Percentiles rank a stretch among this genome's conserved stretches.
These are phyloP conservation scores for Telmatochromis sp. DNA, from an alignment of 2,113 vertebrate species.

Conservation along the genomic window DNA sequence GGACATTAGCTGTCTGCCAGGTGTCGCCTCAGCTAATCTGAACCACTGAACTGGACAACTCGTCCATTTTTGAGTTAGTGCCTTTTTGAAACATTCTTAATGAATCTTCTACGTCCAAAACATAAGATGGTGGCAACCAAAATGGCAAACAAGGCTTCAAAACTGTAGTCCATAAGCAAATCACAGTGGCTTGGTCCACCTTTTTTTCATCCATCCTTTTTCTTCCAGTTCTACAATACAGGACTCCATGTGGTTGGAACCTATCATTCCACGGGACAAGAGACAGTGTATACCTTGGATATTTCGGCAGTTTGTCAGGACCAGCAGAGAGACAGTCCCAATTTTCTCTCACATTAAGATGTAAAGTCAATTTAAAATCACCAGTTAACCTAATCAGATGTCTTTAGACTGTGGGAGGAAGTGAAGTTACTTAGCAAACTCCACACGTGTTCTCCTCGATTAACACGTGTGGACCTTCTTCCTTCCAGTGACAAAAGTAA, in stretches of 20 bases:
- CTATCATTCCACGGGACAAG: fast-evolving
- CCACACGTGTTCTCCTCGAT: neutral
- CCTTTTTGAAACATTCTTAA: neutral
- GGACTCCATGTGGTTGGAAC: neutral
- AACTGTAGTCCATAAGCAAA: neutral
- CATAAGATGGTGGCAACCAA: neutral
- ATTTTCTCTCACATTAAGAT: neutral
- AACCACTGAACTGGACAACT: neutral
- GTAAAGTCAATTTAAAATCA: neutral
- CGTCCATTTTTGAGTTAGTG: neutral
- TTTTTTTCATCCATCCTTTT: neutral
- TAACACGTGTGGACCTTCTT: neutral
- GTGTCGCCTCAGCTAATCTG: neutral
- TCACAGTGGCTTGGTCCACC: neutral
- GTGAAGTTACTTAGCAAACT: neutral
- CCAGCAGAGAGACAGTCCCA: neutral
- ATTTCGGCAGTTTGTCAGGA: neutral
- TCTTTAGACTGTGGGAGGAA: neutral
- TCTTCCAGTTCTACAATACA: neutral
- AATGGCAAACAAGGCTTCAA: neutral
- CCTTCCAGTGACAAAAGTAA: neutral
- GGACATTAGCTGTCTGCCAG: neutral
- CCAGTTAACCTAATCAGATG: neutral
- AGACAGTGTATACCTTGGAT: neutral
- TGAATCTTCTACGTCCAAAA: neutral